Percentiles rank a stretch among this genome's conserved stretches.
These are phyloP conservation scores for Remorina albescens DNA, from an alignment of 2,797 vertebrate species.

Conservation along the genomic window DNA sequence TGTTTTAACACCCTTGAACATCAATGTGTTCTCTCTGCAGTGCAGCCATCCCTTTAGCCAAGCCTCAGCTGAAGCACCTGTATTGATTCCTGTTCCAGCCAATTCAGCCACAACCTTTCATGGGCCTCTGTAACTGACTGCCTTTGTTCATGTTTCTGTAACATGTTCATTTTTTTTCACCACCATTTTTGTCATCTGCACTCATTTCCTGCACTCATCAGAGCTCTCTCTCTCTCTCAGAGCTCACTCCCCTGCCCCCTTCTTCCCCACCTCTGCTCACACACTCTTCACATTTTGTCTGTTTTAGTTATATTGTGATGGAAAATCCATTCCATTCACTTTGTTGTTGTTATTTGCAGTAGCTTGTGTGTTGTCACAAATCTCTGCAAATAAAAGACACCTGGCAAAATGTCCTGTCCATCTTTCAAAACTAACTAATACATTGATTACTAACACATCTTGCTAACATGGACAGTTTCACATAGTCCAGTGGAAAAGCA, in stretches of 20 bases:
- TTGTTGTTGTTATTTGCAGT: constrained; percentile 65
- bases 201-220: constrained; percentile 69
- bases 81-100: constrained; percentile 63
- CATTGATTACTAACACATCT: constrained; percentile 78
- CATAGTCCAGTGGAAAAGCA: constrained; percentile 58
- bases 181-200: constrained; percentile 64
- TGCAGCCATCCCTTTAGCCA: constrained; percentile 46
- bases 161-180: constrained; percentile 37
- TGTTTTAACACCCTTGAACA: constrained; percentile 59
- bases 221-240: not conserved
- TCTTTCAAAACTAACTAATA: constrained; percentile 59
- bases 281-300: constrained; percentile 66
- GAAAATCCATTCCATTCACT: constrained; percentile 71
- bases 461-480: constrained; percentile 68
- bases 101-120: constrained; percentile 69
- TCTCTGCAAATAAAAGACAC: constrained; percentile 42
- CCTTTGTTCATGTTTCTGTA: constrained; percentile 53
- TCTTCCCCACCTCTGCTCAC: constrained; percentile 44
- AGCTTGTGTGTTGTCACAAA: constrained; percentile 49
- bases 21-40: constrained; percentile 51
- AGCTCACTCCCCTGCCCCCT: not conserved
- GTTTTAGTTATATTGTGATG: constrained; percentile 54
- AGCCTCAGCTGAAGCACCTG: constrained; percentile 58
- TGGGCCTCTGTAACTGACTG: constrained; percentile 41
- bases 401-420: constrained; percentile 33